A percentile compares a stretch with the other conserved stretches of the same genome.
phyloP scores from a whole-genome alignment of 2,113 vertebrate genomes.

The Vulpes ferrilata region DNA sequence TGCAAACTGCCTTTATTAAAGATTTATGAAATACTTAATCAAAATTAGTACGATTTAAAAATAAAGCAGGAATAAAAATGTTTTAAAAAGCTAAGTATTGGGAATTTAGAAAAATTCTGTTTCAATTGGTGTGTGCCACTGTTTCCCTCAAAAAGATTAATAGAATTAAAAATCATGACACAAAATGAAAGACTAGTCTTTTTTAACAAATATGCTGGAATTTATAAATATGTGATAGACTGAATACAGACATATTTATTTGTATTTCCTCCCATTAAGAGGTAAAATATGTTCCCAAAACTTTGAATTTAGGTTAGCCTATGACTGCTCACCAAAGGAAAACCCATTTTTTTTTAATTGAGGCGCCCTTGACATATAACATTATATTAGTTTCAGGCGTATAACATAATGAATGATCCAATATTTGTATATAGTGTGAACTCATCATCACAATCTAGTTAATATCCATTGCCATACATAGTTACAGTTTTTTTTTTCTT shows the following conservation, averaged over 20 bases:
- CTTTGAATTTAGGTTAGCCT: neutral
- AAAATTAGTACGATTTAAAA: constrained; percentile 11
- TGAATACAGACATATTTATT: neutral
- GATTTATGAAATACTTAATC: neutral
- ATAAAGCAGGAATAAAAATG: neutral
- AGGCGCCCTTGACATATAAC: neutral
- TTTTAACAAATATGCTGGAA: neutral
- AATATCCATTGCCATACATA: neutral
- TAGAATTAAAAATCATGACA: neutral
- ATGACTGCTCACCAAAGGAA: neutral
- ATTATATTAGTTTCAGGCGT: neutral
- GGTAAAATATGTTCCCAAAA: neutral
- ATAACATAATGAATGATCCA: neutral
- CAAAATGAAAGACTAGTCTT: neutral
- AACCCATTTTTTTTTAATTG: neutral
- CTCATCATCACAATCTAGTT: neutral
- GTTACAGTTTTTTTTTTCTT: neutral
- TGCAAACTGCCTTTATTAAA: neutral
- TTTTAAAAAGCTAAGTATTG: neutral
- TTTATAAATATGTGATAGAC: neutral
- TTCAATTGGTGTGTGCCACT: neutral
- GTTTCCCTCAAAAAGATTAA: neutral
- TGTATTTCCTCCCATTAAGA: neutral
- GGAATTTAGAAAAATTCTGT: neutral
- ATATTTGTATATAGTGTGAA: neutral